Evolutionary conservation across 1,140 invertebrate species (phyloP).

Genomic region (Dysdera silvatica): DNA sequence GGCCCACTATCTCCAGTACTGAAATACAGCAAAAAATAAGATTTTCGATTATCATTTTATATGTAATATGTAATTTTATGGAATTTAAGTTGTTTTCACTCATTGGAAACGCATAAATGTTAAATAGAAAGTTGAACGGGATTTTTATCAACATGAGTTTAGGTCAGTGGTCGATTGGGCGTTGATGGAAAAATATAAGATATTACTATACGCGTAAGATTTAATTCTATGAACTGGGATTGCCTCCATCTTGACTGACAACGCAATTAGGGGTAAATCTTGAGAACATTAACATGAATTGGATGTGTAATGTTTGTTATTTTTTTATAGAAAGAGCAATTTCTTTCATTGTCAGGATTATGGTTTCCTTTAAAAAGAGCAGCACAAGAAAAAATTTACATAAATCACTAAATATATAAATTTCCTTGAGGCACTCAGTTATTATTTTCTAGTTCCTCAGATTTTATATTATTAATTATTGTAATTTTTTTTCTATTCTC

Average conservation of each 20-base stretch:
- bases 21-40: conserved; percentile 39
- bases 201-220: background rate
- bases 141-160: too few relatives aligned
- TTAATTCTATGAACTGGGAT: background rate
- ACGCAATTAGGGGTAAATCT: background rate
- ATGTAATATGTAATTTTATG: conserved; percentile 3
- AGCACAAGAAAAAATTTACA: background rate
- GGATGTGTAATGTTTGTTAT: background rate
- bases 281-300: background rate
- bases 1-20: conserved; percentile 81
- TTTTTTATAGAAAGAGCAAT: too few relatives aligned
- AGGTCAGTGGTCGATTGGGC: too few relatives aligned
- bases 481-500: too few relatives aligned
- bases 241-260: background rate
- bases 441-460: too few relatives aligned
- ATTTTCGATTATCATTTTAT: background rate
- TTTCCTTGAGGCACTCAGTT: background rate
- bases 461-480: background rate
- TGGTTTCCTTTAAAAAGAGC: background rate
- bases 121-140: too few relatives aligned
- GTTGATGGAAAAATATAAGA: background rate
- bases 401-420: background rate
- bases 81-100: conserved; percentile 15
- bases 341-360: too few relatives aligned
- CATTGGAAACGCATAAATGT: conserved; percentile 2